Evolutionary conservation across 2,113 vertebrate species (phyloP), one percentile per base, ranked within the genome.

Genomic region (Gobio gobio): DNA sequence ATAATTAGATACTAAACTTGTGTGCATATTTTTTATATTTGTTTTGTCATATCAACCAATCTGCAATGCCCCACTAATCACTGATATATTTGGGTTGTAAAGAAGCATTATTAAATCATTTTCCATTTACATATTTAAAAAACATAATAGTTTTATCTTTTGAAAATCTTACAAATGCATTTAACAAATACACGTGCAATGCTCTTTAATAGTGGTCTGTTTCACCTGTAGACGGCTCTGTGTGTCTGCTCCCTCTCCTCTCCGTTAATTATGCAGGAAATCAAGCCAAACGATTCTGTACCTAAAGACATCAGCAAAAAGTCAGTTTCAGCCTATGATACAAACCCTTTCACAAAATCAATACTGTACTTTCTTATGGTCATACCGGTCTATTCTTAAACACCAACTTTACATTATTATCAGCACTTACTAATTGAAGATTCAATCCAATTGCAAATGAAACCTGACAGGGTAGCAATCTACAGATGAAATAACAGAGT

Each of bases 201-300:
- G 47, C 47, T 49, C 20, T 22, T 56, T 56, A 6, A 56, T 8
- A 43, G 20, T 61, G 18, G 59, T 66, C 2, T 14, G 33, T 70
- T 33, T 95, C 90, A 99, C 98, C 98, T 98, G 94, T 98, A 99
- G 10, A 99, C 96, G 0, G 98, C 97, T 20, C 97, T 93, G 92
- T 99, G 98, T 22, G 95, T 99, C 94, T 99, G 98, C 88, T 98
- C 97, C 90, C 94, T 94, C 86, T 99, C 97, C 86, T 98, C 97
- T 47, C 98, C 98, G 0, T 99, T 97, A 91, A 99, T 97, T 89
- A 97, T 29, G 18, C 98, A 99, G 58, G 98, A 97, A 90, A 96
- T 98, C 79, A 99, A 91, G 40, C 98, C 97, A 0, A 99, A 99
- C n/a, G 97, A 99, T 89, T 99, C 98, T 0, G 98, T 96, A 92